These are phyloP conservation scores for Acomys russatus DNA, from an alignment of 2,797 vertebrate genomes.

Conservation along the genomic window DNA sequence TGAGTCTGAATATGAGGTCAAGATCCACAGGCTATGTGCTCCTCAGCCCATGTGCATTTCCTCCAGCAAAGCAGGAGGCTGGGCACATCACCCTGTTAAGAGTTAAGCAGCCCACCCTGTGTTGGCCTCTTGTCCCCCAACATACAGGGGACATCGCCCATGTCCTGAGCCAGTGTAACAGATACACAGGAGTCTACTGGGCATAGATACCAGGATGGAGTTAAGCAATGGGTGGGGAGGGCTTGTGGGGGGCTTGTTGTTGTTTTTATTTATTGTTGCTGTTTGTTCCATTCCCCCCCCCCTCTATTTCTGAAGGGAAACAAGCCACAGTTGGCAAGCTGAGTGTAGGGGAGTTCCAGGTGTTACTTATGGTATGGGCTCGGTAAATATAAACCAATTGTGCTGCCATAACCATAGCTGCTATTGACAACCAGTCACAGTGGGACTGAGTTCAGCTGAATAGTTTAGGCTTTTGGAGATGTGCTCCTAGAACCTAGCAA, in stretches of 20 bases:
- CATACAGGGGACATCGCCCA: not conserved
- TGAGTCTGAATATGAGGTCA: not conserved
- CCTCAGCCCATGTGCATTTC: not conserved
- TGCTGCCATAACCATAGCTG: too few relatives aligned
- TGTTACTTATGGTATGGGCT: not conserved
- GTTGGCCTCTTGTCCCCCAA: conserved; percentile 58
- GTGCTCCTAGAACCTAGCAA: conserved; percentile 10
- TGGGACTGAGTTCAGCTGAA: not conserved
- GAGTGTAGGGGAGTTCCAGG: not conserved
- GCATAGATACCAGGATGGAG: not conserved
- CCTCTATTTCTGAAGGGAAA: conserved; percentile 39
- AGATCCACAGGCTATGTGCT: not conserved
- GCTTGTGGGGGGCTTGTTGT: not conserved
- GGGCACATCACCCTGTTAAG: not conserved
- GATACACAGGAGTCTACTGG: not conserved
- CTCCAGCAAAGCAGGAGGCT: not conserved
- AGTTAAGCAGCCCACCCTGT: not conserved
- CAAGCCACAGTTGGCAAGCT: conserved; percentile 3
- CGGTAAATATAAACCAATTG: not conserved
- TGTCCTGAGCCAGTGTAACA: conserved; percentile 54
- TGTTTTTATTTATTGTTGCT: not conserved
- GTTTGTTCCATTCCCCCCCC: not conserved
- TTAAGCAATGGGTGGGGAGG: not conserved
- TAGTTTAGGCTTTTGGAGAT: conserved; percentile 44
- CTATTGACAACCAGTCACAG: not conserved